Evolutionary conservation across 2,113 vertebrate genomes (phyloP).

Genomic region (Phalacrocorax aristotelis): DNA sequence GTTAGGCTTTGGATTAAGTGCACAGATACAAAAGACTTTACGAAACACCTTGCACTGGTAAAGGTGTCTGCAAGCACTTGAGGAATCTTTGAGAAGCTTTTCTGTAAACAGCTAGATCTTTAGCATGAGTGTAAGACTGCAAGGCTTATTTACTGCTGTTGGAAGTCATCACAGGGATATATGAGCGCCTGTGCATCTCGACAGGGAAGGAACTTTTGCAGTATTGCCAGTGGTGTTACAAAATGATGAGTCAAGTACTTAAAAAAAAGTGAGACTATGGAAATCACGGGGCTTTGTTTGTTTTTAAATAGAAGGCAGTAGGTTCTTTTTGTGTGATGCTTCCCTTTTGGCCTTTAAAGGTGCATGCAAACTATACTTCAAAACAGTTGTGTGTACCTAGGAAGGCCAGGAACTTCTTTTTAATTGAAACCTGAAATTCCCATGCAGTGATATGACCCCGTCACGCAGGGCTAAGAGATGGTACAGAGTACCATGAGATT

Average conservation of each 20-base stretch:
- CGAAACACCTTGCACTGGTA: background rate
- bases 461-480: background rate
- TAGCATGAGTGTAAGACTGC: background rate
- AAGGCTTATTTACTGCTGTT: slow-evolving; percentile 5
- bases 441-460: background rate
- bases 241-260: background rate
- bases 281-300: background rate
- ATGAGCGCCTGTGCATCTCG: background rate
- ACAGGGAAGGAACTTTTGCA: background rate
- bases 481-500: background rate
- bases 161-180: background rate
- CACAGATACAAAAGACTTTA: background rate
- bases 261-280: background rate
- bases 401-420: background rate
- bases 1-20: background rate
- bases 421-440: background rate
- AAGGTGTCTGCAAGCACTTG: background rate
- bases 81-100: background rate
- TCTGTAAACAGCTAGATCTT: background rate
- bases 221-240: background rate
- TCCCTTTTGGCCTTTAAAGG: background rate
- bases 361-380: background rate
- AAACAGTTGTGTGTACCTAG: background rate
- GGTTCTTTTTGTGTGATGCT: background rate
- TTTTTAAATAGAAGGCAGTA: background rate